Evolutionary conservation across 2,113 vertebrate species (phyloP).

Genomic region (Microcebus tavaratra): DNA sequence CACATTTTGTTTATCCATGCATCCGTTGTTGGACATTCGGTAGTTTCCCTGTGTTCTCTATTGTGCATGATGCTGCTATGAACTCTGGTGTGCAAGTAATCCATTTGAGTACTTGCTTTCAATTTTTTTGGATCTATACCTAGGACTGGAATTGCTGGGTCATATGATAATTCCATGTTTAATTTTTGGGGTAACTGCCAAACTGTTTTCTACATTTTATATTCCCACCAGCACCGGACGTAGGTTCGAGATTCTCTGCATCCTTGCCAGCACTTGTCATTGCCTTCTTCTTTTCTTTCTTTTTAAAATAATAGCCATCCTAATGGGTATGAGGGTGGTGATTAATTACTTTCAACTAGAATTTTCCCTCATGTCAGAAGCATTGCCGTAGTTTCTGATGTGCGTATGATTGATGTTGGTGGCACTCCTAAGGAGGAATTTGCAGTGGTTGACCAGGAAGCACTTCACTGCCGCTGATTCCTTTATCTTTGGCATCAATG

Average conservation of each 20-base stretch:
- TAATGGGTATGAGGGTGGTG: background rate
- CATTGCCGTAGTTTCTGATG: rapidly evolving
- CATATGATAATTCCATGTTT: background rate
- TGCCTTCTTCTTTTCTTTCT: background rate
- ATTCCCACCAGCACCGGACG: rapidly evolving
- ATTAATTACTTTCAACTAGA: background rate
- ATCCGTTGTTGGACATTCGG: background rate
- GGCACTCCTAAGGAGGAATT: background rate
- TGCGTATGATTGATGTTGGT: rapidly evolving
- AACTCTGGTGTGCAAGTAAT: background rate
- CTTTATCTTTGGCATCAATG: rapidly evolving
- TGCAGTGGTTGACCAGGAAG: too few relatives aligned
- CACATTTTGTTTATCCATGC: background rate
- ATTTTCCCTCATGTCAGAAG: background rate
- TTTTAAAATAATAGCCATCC: background rate
- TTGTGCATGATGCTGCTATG: background rate
- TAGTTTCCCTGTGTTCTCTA: background rate
- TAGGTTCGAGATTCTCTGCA: background rate
- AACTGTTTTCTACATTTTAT: background rate
- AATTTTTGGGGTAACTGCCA: background rate
- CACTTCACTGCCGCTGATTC: background rate
- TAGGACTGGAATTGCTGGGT: background rate
- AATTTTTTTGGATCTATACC: background rate
- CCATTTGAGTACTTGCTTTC: background rate
- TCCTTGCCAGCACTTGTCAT: background rate